These are phyloP conservation scores for Vespertilio murinus DNA, from an alignment of 2,797 vertebrate species.

Conservation along the genomic window DNA sequence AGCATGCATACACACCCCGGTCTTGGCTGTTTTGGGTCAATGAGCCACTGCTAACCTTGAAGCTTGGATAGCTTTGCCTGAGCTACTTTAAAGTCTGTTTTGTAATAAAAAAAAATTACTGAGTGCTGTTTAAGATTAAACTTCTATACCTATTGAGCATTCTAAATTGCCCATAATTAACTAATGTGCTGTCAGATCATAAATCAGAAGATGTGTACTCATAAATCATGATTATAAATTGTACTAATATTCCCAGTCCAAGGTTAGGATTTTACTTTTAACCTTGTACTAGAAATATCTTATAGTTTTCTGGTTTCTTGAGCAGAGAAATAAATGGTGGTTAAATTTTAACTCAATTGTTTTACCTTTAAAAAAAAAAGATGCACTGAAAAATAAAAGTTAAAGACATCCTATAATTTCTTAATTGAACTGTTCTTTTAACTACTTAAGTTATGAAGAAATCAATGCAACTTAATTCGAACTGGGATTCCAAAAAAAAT, in stretches of 20 bases:
- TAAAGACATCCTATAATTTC: not conserved
- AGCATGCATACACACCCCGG: not conserved
- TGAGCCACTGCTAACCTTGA: not conserved
- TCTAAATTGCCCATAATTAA: not conserved
- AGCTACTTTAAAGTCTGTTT: not conserved
- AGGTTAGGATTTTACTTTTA: not conserved
- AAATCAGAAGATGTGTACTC: not conserved
- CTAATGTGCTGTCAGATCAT: not conserved
- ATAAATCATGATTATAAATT: not conserved
- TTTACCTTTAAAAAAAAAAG: not conserved
- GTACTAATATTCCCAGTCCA: not conserved
- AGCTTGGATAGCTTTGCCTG: not conserved
- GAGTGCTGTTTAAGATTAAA: not conserved
- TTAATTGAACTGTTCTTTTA: not conserved
- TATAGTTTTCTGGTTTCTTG: not conserved
- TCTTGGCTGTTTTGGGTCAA: not conserved
- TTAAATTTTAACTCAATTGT: not conserved
- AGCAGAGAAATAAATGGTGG: not conserved
- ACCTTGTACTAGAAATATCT: not conserved
- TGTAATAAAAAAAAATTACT: not conserved
- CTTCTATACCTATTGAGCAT: not conserved
- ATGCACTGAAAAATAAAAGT: not conserved
- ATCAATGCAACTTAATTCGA: not conserved
- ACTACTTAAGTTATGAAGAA: not conserved
- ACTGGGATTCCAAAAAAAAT: not conserved